Base-by-base conservation (phyloP, 1,140 invertebrate genomes). In the Globodera rostochiensis region DNA sequence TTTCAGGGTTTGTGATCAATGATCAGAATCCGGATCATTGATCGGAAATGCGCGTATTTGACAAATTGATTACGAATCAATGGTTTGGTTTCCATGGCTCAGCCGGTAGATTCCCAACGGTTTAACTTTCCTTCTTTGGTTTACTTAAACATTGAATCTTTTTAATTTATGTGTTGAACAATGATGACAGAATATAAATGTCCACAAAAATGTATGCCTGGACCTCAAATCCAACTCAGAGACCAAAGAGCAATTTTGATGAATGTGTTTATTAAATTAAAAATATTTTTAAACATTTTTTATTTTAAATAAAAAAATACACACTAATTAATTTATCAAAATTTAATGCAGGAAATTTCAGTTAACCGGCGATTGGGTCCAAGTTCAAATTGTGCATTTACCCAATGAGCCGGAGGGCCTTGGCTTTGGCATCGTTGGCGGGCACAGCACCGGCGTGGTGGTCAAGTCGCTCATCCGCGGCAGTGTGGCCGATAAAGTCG, bases 381-480 rank as follows among this genome's bases (percentile, higher is more conserved):
- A 88, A 84, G 88, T 88, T 15, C 81, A 88, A 81, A 83, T 88
- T n/a, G 83, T 88, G 49, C 82, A 88, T 76, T 83, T 88, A 71
- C 80, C 83, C 57, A 88, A 89, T 73, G 88, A 87, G 53, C 74
- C 77, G 25, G 81, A 69, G 64, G 87, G 87, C 21, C 80, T 87
- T 86, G 97, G 96, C 76, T 98, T 98, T 91, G 96, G 96, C 74
- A 95, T 98, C 84, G 95, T 97, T 83, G 96, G 96, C 73, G 96
- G 96, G 9, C 92, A 94, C 73, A 96, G 94, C 90, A 97, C 96
- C 36, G 96, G 96, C n/a, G 96, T 98, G 74, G 95, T 98, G 9
- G 95, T 98, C 78, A 98, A 98, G 91, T 98, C 95, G 76, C 94
- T 98, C 73, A 92, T 96, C 25, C 95, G 95, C 15, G 95, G 95